These are phyloP conservation scores for Helicoverpa zea DNA, from an alignment of 1,140 invertebrate species.

Conservation along the genomic window DNA sequence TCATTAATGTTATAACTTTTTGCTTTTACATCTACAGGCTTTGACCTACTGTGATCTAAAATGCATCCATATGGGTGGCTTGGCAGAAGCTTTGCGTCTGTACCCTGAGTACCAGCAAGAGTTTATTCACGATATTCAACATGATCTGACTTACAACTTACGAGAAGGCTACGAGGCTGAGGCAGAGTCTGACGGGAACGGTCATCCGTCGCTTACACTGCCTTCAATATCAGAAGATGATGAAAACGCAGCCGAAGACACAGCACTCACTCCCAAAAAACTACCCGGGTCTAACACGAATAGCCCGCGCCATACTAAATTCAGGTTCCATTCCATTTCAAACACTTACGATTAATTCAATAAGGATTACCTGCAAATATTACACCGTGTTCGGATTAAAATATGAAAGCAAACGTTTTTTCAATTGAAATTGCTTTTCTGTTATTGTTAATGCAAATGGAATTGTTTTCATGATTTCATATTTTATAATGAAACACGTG, in stretches of 20 bases:
- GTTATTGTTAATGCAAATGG: neutral
- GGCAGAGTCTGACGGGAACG: constrained; percentile 93
- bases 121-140: constrained; percentile 97
- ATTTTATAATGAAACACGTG: neutral
- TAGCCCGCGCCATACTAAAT: constrained; percentile 91
- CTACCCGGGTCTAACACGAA: constrained; percentile 87
- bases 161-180: constrained; percentile 97
- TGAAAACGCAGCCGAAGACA: constrained; percentile 94
- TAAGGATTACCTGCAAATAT: neutral
- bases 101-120: constrained; percentile 98
- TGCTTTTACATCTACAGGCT: constrained; percentile 86
- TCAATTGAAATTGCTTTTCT: neutral
- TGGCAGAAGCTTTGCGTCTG: constrained; percentile 95
- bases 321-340: constrained; percentile 75
- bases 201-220: constrained; percentile 92
- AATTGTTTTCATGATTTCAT: constrained; percentile 8
- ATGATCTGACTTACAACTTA: constrained; percentile 98
- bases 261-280: constrained; percentile 89
- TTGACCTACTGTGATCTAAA: constrained; percentile 98
- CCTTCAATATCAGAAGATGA: constrained; percentile 97
- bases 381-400: constrained; percentile 3
- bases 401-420: constrained; percentile 14
- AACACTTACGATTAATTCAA: constrained; percentile 15
- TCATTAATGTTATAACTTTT: neutral
- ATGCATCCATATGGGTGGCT: constrained; percentile 96